Percentiles rank a stretch among this genome's conserved stretches.
Evolutionary conservation across 2,888 invertebrate species (phyloP).

Genomic region (Drosophila barbarae): DNA sequence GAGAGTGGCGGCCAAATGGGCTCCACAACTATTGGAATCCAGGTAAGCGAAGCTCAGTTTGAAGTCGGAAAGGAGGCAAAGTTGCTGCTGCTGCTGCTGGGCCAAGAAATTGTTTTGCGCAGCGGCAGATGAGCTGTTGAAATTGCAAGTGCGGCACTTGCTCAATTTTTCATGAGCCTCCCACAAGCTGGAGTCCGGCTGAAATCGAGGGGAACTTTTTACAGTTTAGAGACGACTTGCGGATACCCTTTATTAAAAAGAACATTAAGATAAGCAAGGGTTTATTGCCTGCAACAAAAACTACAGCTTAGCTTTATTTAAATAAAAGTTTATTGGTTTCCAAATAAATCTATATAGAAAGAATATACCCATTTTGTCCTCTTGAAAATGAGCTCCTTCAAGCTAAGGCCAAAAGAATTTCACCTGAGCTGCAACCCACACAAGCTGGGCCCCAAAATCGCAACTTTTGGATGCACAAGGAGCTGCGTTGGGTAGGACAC

Average conservation of each 20-base stretch:
- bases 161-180: conserved; percentile 72
- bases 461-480: conserved; percentile 30
- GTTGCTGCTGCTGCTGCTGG: conserved; percentile 30
- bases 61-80: conserved; percentile 27
- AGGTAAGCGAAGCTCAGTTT: conserved; percentile 14
- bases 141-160: conserved; percentile 72
- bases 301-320: background rate
- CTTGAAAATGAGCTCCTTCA: conserved; percentile 7
- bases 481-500: conserved; percentile 16
- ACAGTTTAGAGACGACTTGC: background rate
- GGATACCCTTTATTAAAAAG: background rate
- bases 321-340: background rate
- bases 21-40: conserved; percentile 5
- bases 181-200: conserved; percentile 49
- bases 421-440: conserved; percentile 47
- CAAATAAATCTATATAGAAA: background rate
- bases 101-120: conserved; percentile 62
- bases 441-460: conserved; percentile 22
- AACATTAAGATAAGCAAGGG: background rate
- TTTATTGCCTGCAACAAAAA: background rate
- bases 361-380: background rate
- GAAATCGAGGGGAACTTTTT: background rate
- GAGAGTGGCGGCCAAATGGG: conserved; percentile 11
- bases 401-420: conserved; percentile 21
- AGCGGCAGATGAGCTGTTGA: conserved; percentile 72